These are phyloP conservation scores for Euphonia xanthogaster DNA, from an alignment of 2,797 vertebrate species.

Conservation along the genomic window DNA sequence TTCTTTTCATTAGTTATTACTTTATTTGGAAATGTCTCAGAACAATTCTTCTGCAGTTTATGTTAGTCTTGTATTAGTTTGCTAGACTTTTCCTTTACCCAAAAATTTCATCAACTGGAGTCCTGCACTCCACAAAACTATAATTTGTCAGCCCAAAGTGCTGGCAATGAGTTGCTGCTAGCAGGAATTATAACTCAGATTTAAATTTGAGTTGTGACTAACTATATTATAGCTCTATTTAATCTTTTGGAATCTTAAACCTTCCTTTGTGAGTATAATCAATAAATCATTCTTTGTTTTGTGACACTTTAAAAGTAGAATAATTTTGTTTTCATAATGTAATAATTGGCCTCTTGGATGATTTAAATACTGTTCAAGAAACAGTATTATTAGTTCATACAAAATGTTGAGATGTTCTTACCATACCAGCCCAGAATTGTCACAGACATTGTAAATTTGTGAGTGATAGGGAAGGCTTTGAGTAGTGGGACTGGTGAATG, in stretches of 20 bases:
- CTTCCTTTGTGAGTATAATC: neutral
- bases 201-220: neutral
- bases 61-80: neutral
- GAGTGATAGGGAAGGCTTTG: neutral
- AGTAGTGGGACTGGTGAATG: neutral
- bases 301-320: neutral
- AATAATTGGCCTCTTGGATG: neutral
- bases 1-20: neutral
- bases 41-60: neutral
- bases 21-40: neutral
- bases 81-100: neutral
- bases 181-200: neutral
- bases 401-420: neutral
- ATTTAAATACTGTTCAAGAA: neutral
- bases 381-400: neutral
- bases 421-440: neutral
- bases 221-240: neutral
- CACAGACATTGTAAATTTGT: neutral
- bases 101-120: neutral
- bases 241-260: neutral
- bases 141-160: neutral
- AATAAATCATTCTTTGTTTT: neutral
- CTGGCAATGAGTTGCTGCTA: neutral
- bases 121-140: neutral
- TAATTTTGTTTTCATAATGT: neutral